Base-by-base conservation (phyloP, 2,888 invertebrate genomes). In the Tenthredo livida region DNA sequence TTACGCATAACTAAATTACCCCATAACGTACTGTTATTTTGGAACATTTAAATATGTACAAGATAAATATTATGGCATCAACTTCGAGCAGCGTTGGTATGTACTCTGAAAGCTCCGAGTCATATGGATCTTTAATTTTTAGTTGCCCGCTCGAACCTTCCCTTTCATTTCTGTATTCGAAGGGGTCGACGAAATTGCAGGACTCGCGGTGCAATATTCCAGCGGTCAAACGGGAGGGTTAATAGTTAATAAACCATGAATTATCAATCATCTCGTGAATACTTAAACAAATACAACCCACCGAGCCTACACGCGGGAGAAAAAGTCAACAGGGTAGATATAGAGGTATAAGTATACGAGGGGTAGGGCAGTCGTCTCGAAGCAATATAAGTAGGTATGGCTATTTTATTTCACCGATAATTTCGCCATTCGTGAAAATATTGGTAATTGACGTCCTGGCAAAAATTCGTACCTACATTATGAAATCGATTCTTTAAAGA, bases 201-300 rank as follows among this genome's bases (percentile, higher is more conserved):
- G 80, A 37, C n/a, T n/a, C 33, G 40, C 40, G 40, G 40, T 80
- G 61, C 80, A 61, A 80, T 80, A 80, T 80, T 50, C 80, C 80
- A 80, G 40, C 61, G 80, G 80, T 80, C 80, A 80, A 80, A 80
- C 80, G 61, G 80, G 40, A 80, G 80, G 61, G 80, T 80, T 58
- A 80, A 80, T 61, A 80, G 80, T 80, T 80, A 40, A 80, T 80
- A 61, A 61, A 37, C 21, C 25, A 61, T 80, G 80, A 80, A 80
- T 80, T 80, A 40, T 21, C 21, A 61, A 80, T 80, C 37, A 12
- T 40, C 37, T 61, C 80, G 33, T 80, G 58, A 80, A 80, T 80
- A 80, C 37, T 80, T 80, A 80, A 78, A 33, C 37, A 61, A 80
- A 80, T 40, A 58, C 61, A 80, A 40, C 80, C 37, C 37, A 58